Percentiles rank a stretch among this genome's conserved stretches.
phyloP scores from a whole-genome alignment of 2,113 vertebrate species.

The Paramormyrops kingsleyae region DNA sequence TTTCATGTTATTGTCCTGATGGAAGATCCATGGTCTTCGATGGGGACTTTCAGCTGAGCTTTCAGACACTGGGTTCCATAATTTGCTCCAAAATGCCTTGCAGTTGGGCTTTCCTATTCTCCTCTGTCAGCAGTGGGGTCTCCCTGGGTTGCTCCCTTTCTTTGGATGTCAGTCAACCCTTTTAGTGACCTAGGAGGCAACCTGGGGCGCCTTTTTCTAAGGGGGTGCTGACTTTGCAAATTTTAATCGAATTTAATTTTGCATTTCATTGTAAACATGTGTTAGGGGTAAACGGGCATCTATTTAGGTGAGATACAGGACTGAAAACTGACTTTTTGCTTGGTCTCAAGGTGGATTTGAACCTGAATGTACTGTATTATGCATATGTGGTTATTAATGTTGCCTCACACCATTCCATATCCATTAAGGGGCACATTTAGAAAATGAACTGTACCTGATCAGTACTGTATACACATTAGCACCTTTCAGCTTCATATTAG shows the following conservation, averaged over 20 bases:
- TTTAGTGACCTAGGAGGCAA: neutral
- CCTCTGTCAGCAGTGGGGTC: neutral
- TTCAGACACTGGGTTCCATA: neutral
- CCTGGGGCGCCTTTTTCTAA: neutral
- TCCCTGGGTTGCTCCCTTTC: neutral
- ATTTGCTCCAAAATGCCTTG: neutral
- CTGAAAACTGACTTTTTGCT: neutral
- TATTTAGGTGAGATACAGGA: neutral
- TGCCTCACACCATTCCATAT: neutral
- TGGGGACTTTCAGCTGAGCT: neutral
- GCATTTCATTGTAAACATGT: neutral
- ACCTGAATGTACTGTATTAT: neutral
- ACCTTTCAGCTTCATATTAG: too few species aligned
- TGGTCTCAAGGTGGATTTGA: neutral
- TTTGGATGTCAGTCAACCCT: neutral
- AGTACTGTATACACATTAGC: too few species aligned
- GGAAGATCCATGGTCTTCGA: neutral
- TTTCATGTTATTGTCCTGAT: neutral
- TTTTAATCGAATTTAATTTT: neutral
- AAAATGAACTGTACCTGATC: too few species aligned
- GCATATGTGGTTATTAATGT: neutral
- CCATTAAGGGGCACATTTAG: too few species aligned
- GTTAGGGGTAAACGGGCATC: neutral
- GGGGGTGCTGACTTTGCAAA: neutral
- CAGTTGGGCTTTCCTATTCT: neutral